phyloP scores from a whole-genome alignment of 2,888 invertebrate species.

The Graphium colonna region DNA sequence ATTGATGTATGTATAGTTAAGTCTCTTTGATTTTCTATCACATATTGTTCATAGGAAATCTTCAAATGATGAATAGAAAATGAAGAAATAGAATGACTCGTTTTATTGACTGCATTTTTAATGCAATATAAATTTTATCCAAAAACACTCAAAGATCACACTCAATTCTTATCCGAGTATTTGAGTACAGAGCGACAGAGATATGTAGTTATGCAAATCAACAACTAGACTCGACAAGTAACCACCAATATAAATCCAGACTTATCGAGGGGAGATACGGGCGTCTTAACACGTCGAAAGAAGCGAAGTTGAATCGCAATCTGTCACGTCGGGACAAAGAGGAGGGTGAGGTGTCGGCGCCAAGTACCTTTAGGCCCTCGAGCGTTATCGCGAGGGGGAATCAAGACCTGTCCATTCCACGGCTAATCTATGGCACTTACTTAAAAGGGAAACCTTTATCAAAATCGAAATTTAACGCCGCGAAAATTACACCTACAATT shows the following conservation, averaged over 20 bases:
- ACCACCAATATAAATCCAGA: slow-evolving; percentile 8
- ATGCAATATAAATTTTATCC: too few species aligned
- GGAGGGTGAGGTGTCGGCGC: slow-evolving; percentile 42
- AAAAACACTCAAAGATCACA: too few species aligned
- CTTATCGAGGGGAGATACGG: slow-evolving; percentile 28
- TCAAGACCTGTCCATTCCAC: slow-evolving; percentile 20
- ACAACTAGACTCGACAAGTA: not conserved
- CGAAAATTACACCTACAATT: not conserved
- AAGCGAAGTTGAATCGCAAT: slow-evolving; percentile 42
- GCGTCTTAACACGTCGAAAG: slow-evolving; percentile 34
- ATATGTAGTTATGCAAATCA: too few species aligned
- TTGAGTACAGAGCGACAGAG: too few species aligned
- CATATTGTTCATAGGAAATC: too few species aligned
- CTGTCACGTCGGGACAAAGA: slow-evolving; percentile 53
- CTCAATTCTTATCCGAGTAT: too few species aligned
- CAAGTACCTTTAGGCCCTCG: slow-evolving; percentile 51
- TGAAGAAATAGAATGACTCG: too few species aligned
- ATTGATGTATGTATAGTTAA: too few species aligned
- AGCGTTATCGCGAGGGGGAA: slow-evolving; percentile 38
- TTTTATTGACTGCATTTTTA: too few species aligned
- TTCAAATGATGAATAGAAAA: too few species aligned
- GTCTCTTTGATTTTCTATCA: too few species aligned
- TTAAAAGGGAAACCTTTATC: slow-evolving; percentile 1
- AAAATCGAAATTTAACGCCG: slow-evolving; percentile 20
- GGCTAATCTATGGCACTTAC: slow-evolving; percentile 1